Conservation (phyloP, 1,140 invertebrate genomes). For the Anadara kagoshimensis region DNA sequence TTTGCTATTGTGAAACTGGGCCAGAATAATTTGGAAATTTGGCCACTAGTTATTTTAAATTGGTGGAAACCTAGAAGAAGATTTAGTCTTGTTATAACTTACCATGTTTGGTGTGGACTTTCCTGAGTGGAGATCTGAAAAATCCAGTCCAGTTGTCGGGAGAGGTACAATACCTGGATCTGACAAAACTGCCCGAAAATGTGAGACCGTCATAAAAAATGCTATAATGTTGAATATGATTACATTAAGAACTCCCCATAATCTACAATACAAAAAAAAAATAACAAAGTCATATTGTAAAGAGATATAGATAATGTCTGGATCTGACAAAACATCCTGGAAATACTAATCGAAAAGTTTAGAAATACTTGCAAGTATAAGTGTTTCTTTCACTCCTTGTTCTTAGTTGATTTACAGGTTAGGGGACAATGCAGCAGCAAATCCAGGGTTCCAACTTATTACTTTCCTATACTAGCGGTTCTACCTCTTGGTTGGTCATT, state of each 20-base stretch:
- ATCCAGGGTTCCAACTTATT: too few species aligned
- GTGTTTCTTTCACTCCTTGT: too few species aligned
- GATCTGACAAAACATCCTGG: neutral
- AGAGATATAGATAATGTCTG: slow-evolving; percentile 21
- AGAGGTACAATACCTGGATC: slow-evolving; percentile 92
- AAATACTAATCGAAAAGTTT: too few species aligned
- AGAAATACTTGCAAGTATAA: too few species aligned
- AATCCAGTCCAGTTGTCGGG: slow-evolving; percentile 86
- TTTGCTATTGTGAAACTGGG: too few species aligned
- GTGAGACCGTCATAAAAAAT: slow-evolving; percentile 85
- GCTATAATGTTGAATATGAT: slow-evolving; percentile 88
- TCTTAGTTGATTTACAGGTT: too few species aligned
- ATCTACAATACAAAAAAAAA: slow-evolving; percentile 77
- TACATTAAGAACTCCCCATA: slow-evolving; percentile 90
- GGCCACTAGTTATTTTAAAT: too few species aligned
- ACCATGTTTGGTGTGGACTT: slow-evolving; percentile 49
- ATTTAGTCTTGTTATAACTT: neutral
- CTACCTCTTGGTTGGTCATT: too few species aligned
- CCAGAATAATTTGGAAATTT: too few species aligned
- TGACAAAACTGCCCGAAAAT: slow-evolving; percentile 88
- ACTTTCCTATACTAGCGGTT: too few species aligned
- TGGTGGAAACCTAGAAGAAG: too few species aligned
- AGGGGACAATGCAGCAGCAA: too few species aligned
- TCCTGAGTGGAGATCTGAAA: slow-evolving; percentile 87
- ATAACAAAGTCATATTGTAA: slow-evolving; percentile 10